Evolutionary conservation across 2,797 vertebrate genomes (phyloP), one percentile per base, ranked within the genome.

Genomic region (Alca torda): DNA sequence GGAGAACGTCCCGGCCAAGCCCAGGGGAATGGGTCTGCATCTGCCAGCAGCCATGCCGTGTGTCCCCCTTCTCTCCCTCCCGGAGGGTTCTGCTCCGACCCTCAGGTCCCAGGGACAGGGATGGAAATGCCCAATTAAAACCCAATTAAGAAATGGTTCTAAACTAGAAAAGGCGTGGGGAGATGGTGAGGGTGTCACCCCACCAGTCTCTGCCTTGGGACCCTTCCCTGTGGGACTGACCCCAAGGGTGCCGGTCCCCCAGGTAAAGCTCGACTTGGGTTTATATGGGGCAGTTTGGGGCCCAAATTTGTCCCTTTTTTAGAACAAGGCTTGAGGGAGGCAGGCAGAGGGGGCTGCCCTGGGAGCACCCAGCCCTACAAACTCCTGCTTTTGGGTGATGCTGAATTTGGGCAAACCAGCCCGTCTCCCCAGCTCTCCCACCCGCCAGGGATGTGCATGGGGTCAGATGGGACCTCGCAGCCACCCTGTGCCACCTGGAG

Each of bases 1-100:
- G 2, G 10, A 53, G 17, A n/a, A 39, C 20, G 14, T 50, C 50
- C 45, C 2, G 3, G 45, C 39, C 15, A n/a, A 56, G 46, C 46
- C 37, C 30, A 11, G 13, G 43, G 24, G 63, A 26, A 54, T 16
- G 13, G 25, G 48, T 3, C 69, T 10, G 45, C 1, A 2, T 26
- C 56, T 8, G 2, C 1, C 16, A 20, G n/a, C 28, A 17, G 28
- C 67, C 9, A 10, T 0, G 1, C 18, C 67, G 31, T 0, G 9
- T 26, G 9, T 39, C 77, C 76, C 33, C 64, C 5, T 50, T 59
- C 43, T 25, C 59, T 57, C 3, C 50, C 83, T 16, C 39, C 86
- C 8, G 20, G 33, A 73, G 60, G 64, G 14, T 5, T 73, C 13
- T 87, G 48, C 67, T 90, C 37, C 5, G 13, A 41, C 50, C 23